Percentiles rank a stretch among this genome's conserved stretches.
Conservation (phyloP, 2,888 invertebrate genomes). For the Himalopsyche kuldschensis region DNA sequence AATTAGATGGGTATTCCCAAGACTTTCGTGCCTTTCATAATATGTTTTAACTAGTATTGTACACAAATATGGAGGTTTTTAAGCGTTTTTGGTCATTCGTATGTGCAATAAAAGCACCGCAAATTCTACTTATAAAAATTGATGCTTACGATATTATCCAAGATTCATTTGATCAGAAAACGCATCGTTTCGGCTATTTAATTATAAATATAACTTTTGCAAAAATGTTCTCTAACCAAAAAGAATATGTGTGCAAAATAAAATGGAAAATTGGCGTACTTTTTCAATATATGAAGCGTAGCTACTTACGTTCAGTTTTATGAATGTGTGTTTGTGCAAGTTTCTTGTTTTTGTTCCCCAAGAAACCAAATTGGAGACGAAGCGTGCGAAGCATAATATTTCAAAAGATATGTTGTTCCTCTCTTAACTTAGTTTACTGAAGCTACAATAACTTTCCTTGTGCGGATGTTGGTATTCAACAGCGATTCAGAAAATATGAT, state of each 20-base stretch:
- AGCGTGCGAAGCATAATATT: neutral
- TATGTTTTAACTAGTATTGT: no score
- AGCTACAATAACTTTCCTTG: neutral
- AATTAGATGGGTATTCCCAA: no score
- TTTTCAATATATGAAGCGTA: neutral
- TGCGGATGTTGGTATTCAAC: neutral
- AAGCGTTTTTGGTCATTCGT: no score
- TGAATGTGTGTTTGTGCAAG: neutral
- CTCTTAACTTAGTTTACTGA: neutral
- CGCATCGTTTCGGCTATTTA: no score
- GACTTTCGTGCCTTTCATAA: no score
- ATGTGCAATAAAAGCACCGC: no score
- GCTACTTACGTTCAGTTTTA: neutral
- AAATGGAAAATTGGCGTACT: neutral
- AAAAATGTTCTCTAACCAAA: no score
- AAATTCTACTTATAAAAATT: no score
- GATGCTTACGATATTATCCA: no score
- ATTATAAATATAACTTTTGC: no score
- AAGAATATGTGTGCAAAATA: neutral
- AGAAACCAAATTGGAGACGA: constrained; percentile 1
- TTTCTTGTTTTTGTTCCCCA: neutral
- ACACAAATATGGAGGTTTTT: no score
- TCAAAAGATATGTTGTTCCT: neutral
- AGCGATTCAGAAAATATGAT: neutral
- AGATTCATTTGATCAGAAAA: no score